phyloP scores from a whole-genome alignment of 2,113 vertebrate species.

The Pseudolaguvia tuberculata region DNA sequence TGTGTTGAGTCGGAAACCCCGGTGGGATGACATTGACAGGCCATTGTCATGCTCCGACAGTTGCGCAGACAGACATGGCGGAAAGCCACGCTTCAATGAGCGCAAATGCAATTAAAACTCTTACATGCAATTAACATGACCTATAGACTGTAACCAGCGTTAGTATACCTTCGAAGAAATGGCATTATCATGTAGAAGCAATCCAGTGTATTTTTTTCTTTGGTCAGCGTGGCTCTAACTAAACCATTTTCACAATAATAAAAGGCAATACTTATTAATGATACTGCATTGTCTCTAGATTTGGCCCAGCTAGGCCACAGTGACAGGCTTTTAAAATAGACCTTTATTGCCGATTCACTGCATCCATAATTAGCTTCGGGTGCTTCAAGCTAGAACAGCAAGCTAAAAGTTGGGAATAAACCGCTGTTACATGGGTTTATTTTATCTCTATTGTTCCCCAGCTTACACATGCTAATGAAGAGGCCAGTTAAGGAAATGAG shows the following conservation, averaged over 20 bases:
- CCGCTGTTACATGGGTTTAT: constrained; percentile 42
- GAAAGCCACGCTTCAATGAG: constrained; percentile 38
- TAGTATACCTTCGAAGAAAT: constrained; percentile 20
- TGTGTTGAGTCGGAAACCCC: constrained; percentile 45
- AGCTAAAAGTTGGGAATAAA: constrained; percentile 44
- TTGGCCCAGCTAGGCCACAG: constrained; percentile 19
- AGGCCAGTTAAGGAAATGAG: constrained; percentile 47
- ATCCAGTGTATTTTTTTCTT: constrained; percentile 22
- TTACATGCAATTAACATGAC: constrained; percentile 49
- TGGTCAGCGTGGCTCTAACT: not conserved
- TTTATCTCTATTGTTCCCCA: constrained; percentile 43
- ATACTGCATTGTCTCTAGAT: not conserved
- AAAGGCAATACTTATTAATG: constrained; percentile 14
- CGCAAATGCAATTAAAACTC: constrained; percentile 43
- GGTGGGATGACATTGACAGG: constrained; percentile 58
- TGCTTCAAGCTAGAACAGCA: constrained; percentile 18
- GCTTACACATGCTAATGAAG: constrained; percentile 49
- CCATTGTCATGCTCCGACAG: constrained; percentile 63
- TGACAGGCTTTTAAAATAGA: constrained; percentile 32
- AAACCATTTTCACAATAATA: constrained; percentile 8
- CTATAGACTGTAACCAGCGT: constrained; percentile 39
- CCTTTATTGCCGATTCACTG: constrained; percentile 22
- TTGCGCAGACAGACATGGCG: constrained; percentile 54
- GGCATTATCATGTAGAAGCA: constrained; percentile 26
- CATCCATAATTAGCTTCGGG: constrained; percentile 38